Evolutionary conservation across 2,797 vertebrate species (phyloP).

Genomic region (Heteromormyrus szaboi): DNA sequence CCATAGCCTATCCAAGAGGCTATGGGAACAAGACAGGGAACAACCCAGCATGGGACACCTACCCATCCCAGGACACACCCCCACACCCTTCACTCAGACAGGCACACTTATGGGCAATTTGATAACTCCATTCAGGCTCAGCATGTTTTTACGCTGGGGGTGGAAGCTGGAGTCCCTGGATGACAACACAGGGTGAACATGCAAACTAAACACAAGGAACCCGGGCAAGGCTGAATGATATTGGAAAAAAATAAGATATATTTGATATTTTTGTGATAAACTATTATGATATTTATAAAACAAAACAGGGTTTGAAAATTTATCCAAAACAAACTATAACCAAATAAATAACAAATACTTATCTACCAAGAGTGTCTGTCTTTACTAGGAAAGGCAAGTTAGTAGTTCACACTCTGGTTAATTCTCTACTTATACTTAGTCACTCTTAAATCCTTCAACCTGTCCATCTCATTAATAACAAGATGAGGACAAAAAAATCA

Average conservation of each 20-base stretch:
- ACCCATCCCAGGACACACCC: not conserved
- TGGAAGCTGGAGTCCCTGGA: not conserved
- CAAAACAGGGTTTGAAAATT: not conserved
- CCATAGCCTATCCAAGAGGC: not conserved
- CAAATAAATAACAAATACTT: not conserved
- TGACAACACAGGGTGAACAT: not conserved
- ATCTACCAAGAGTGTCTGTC: not conserved
- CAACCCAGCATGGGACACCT: not conserved
- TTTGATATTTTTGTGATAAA: not conserved
- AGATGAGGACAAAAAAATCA: constrained; percentile 12
- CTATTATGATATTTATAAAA: not conserved
- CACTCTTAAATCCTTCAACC: not conserved
- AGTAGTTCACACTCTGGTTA: not conserved
- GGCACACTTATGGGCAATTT: not conserved
- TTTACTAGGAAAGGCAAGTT: not conserved
- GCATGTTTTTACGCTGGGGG: not conserved
- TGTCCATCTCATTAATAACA: not conserved
- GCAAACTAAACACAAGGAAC: not conserved
- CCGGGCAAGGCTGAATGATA: not conserved
- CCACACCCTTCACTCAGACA: not conserved
- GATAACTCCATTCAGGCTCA: not conserved
- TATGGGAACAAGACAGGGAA: not conserved
- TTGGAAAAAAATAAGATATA: not conserved
- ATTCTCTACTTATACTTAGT: not conserved
- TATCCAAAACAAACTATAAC: not conserved